Conservation (phyloP, 2,113 vertebrate species). For the Ophthalmolycus amberensis region DNA sequence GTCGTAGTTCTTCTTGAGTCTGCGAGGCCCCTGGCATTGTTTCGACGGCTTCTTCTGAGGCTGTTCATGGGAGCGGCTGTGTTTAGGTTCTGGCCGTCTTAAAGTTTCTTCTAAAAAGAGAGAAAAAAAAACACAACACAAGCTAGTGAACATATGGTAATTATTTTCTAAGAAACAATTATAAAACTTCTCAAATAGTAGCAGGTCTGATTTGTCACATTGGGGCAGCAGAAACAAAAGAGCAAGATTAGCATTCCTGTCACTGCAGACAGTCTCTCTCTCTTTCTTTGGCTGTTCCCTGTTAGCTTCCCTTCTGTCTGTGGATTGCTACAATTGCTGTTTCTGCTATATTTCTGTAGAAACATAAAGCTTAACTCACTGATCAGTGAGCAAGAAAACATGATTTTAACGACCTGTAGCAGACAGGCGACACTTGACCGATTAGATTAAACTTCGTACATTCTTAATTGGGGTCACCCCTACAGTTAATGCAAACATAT, state of each 20-base stretch:
- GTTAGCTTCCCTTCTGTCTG: too few relatives aligned
- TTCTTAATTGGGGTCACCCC: too few relatives aligned
- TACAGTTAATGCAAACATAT: too few relatives aligned
- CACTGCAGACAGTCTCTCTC: too few relatives aligned
- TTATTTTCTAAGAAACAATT: neutral
- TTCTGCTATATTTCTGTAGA: too few relatives aligned
- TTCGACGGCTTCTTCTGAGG: neutral
- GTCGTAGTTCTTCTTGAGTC: slow-evolving; percentile 46
- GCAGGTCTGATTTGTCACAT: neutral
- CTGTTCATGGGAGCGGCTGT: neutral
- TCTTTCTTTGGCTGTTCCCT: too few relatives aligned
- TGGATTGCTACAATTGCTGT: too few relatives aligned
- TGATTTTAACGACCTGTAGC: too few relatives aligned
- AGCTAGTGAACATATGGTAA: neutral
- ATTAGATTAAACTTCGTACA: too few relatives aligned
- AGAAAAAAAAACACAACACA: neutral
- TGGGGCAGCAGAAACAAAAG: neutral
- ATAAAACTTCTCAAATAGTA: neutral
- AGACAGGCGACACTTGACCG: too few relatives aligned
- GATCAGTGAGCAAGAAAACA: too few relatives aligned
- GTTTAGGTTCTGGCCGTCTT: neutral
- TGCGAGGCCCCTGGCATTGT: neutral
- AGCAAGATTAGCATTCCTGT: neutral
- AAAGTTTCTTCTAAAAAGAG: neutral
- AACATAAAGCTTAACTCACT: too few relatives aligned